These are phyloP conservation scores for Polydrusus tereticollis DNA, from an alignment of 2,888 invertebrate genomes.

Conservation along the genomic window DNA sequence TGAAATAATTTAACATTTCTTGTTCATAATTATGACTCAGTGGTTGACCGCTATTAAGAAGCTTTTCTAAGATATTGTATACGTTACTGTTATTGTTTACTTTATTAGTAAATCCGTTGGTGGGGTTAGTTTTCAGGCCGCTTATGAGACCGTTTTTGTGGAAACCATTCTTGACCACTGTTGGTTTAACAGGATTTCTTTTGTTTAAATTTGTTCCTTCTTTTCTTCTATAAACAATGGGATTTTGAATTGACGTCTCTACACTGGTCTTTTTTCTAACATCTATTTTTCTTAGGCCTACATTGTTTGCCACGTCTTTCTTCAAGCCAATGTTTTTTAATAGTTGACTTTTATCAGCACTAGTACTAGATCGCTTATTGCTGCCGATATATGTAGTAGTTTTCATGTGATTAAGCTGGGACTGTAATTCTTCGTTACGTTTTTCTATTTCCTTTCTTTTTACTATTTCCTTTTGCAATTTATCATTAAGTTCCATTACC, in stretches of 20 bases:
- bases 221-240: constrained; percentile 35
- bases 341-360: constrained; percentile 39
- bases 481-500: constrained; percentile 68
- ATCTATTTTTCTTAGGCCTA: constrained; percentile 12
- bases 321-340: constrained; percentile 32
- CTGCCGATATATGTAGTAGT: constrained; percentile 44
- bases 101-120: constrained; percentile 49
- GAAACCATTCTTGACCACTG: constrained; percentile 38
- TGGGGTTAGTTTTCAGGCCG: constrained; percentile 28
- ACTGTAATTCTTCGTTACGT: constrained; percentile 72
- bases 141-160: constrained; percentile 45
- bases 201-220: constrained; percentile 22
- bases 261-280: constrained; percentile 20
- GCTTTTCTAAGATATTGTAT: constrained; percentile 59
- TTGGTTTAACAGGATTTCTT: background rate
- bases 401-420: constrained; percentile 72
- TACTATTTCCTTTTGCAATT: constrained; percentile 73
- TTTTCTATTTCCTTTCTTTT: constrained; percentile 75
- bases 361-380: constrained; percentile 32
- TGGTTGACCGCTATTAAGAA: constrained; percentile 54
- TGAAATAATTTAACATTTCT: constrained; percentile 52
- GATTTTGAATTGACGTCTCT: background rate
- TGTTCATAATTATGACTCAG: constrained; percentile 53
- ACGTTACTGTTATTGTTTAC: constrained; percentile 50
- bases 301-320: constrained; percentile 13